Evolutionary conservation across 2,888 invertebrate genomes (phyloP).

Genomic region (Siphlonurus alternatus): DNA sequence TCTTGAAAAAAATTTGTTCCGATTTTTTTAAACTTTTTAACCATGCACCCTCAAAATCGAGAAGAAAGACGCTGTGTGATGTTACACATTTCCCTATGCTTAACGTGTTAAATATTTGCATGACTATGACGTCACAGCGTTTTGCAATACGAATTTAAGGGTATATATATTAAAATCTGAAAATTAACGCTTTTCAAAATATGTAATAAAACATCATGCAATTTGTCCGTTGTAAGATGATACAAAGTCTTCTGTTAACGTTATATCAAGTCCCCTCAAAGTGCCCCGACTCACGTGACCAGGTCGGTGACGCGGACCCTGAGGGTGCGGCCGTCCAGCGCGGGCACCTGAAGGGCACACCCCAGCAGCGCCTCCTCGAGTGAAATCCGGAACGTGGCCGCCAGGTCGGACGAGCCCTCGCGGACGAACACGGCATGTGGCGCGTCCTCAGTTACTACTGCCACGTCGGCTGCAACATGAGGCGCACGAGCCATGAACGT

Average conservation of each 20-base stretch:
- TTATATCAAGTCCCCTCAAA: not conserved
- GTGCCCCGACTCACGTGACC: constrained; percentile 32
- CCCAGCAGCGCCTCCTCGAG: constrained; percentile 57
- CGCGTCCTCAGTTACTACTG: constrained; percentile 17
- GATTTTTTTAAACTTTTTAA: no score
- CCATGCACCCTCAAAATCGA: no score
- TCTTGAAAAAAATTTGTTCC: not conserved
- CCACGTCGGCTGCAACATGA: constrained; percentile 18
- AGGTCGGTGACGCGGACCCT: constrained; percentile 54
- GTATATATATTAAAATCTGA: no score
- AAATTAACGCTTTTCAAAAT: no score
- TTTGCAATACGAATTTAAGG: no score
- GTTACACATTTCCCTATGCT: no score
- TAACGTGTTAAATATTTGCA: no score
- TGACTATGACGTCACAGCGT: no score
- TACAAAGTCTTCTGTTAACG: not conserved
- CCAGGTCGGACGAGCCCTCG: constrained; percentile 48
- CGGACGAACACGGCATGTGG: constrained; percentile 38
- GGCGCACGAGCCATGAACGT: not conserved
- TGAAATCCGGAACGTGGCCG: constrained; percentile 39
- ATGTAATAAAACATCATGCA: no score
- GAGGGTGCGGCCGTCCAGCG: constrained; percentile 50
- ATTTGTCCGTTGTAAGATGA: no score
- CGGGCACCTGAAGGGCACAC: constrained; percentile 42
- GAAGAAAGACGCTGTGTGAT: no score